phyloP scores from a whole-genome alignment of 2,797 vertebrate genomes.

The Eidolon dupreanum region DNA sequence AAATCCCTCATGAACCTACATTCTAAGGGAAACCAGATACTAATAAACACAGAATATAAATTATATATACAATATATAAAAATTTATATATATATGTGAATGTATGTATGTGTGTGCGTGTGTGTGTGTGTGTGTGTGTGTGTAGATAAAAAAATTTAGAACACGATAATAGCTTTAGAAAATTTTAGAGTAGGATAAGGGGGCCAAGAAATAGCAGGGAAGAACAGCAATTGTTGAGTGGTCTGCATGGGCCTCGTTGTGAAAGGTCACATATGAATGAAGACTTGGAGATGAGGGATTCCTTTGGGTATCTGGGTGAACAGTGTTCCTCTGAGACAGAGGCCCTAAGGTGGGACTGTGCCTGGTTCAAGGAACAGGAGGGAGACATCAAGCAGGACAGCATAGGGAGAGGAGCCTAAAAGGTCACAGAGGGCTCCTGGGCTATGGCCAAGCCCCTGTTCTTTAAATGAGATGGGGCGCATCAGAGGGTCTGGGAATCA shows the following conservation, averaged over 20 bases:
- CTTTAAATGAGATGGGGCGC: background rate
- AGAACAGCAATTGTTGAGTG: background rate
- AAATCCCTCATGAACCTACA: background rate
- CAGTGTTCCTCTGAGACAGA: background rate
- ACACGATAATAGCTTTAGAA: constrained; percentile 18
- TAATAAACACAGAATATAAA: background rate
- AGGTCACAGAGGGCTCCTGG: background rate
- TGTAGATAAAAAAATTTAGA: background rate
- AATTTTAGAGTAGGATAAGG: background rate
- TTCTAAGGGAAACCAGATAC: background rate
- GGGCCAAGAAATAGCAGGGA: background rate
- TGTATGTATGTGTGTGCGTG: background rate
- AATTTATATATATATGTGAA: background rate
- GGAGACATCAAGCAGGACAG: background rate
- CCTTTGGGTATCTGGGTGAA: background rate
- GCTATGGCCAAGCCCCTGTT: background rate
- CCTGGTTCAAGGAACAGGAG: background rate
- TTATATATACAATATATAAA: background rate
- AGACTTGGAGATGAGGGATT: background rate
- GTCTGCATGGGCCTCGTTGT: background rate
- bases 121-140: too few relatives aligned
- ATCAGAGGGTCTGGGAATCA: background rate
- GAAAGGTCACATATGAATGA: background rate
- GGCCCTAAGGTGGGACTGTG: background rate
- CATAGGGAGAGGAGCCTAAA: background rate